Base-by-base conservation (phyloP, 2,797 vertebrate genomes). In the Enteromius afrohamiltoni region DNA sequence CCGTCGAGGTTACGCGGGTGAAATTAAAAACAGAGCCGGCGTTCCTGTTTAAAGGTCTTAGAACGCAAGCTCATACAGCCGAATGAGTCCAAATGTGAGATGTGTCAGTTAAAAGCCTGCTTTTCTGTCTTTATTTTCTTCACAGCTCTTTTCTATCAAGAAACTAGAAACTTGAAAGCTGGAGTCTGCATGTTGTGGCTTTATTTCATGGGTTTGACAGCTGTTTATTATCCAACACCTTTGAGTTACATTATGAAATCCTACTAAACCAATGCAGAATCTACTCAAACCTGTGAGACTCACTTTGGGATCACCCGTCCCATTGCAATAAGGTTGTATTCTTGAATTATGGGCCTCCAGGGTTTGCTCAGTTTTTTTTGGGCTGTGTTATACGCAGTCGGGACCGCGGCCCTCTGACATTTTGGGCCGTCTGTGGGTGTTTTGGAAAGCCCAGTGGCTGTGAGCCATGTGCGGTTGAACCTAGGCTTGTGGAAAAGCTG, bases 371-470 rank as follows among this genome's bases (percentile, higher is more conserved):
- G 88, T 88, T 89, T 83, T 90, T 83, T 88, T 86, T 74, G 82
- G 88, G 58, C 19, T 14, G 58, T 51, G 42, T 37, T 88, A 89
- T 91, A 89, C 80, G 83, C 87, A 89, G 88, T 88, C 88, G 82
- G 4, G 88, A 88, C 86, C 84, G 70, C 60, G 84, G 83, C 84
- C 86, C 85, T 1, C 34, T 88, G 87, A 90, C 90, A 88, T 90
- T 90, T 60, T 83, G 82, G 90, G 88, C 90, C 86, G 84, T 68
- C 83, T 90, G 86, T 91, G 90, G 87, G 88, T 92, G 90, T 91
- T 91, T 90, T 87, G 88, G 85, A 83, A 86, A 88, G 82, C 47
- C 29, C 26, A 69, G 75, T 26, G 80, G 85, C 83, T 77, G 23
- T 74, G 78, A 87, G 73, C 23, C 55, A 69, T 83, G 51, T 62